Conservation (phyloP, 1,140 invertebrate genomes). For the roundworm (Caenorhabditis elegans) region DNA sequence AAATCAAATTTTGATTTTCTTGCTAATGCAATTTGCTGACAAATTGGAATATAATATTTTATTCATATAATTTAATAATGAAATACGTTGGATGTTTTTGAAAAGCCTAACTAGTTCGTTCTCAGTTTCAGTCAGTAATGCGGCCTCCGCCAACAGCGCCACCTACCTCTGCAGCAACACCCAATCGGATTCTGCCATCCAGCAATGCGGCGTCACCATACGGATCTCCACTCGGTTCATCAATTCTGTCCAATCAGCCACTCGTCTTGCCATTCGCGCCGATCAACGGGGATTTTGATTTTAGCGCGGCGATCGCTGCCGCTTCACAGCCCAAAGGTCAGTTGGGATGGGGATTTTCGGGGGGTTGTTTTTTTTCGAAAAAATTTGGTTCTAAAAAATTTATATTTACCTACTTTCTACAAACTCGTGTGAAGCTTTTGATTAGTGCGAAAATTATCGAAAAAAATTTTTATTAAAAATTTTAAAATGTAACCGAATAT, state of each 20-base stretch:
- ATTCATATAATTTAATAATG: no score
- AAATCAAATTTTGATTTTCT: no score
- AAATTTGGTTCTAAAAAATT: no score
- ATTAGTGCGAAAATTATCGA: no score
- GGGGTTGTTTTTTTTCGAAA: background rate
- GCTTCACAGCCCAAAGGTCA: background rate
- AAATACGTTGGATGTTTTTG: no score
- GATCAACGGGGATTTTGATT: conserved; percentile 24
- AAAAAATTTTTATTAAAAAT: no score
- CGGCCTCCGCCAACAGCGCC: background rate
- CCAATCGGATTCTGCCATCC: background rate
- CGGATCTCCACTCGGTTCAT: conserved; percentile 30
- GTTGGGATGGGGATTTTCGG: background rate
- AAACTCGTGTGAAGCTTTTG: no score
- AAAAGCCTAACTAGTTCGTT: no score
- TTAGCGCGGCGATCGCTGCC: background rate
- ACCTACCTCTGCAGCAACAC: background rate
- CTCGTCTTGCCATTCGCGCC: background rate
- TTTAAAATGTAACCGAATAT: no score
- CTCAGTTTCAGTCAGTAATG: background rate
- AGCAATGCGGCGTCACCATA: conserved; percentile 29
- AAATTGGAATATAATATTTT: no score
- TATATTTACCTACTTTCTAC: no score
- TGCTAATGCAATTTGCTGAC: no score
- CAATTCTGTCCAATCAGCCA: background rate